phyloP scores from a whole-genome alignment of 2,888 invertebrate genomes.

The Tiphia femorata region DNA sequence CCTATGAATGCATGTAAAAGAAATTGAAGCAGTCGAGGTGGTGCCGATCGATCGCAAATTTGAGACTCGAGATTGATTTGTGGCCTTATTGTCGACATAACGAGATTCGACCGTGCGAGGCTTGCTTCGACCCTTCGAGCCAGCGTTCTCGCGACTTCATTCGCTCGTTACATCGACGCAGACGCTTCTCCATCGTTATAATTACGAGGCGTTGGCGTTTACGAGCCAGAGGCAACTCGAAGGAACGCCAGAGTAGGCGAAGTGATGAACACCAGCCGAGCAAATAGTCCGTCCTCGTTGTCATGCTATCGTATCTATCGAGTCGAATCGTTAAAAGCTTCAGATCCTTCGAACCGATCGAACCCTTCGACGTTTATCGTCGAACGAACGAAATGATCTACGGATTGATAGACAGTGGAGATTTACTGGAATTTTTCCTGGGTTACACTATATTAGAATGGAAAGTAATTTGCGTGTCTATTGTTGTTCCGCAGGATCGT shows the following conservation, averaged over 20 bases:
- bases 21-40: too few species aligned
- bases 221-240: too few species aligned
- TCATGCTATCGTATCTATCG: conserved; percentile 2
- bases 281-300: conserved; percentile 16
- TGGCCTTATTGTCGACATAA: conserved; percentile 25
- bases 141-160: conserved; percentile 18
- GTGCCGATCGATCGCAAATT: too few species aligned
- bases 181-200: conserved; percentile 61
- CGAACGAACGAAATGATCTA: too few species aligned
- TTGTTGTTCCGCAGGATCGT: too few species aligned
- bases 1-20: too few species aligned
- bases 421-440: too few species aligned
- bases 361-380: neutral
- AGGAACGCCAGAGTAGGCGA: conserved; percentile 6
- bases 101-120: conserved; percentile 23
- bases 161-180: conserved; percentile 41
- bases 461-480: too few species aligned
- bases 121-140: conserved; percentile 7
- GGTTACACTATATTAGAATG: too few species aligned
- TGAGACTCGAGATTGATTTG: conserved; percentile 36
- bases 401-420: too few species aligned
- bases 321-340: conserved; percentile 28
- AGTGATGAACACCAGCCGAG: conserved; percentile 20
- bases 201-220: conserved; percentile 66
- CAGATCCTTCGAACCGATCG: conserved; percentile 26